Evolutionary conservation across 1,140 invertebrate species (phyloP).

Genomic region (Drosophila lacertosa): DNA sequence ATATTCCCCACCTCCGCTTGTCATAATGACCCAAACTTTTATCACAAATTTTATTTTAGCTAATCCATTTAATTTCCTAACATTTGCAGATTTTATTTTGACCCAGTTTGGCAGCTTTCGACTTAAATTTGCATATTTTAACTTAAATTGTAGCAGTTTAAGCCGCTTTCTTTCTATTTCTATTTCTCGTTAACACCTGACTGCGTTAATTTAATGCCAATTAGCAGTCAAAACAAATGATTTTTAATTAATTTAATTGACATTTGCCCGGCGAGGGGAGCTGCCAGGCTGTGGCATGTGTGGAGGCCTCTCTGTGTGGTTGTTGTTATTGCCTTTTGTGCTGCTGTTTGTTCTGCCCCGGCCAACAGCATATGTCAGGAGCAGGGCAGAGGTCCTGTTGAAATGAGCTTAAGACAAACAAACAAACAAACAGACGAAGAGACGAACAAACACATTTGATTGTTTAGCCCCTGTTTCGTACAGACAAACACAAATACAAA

Average conservation of each 20-base stretch:
- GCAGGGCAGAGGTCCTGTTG: slow-evolving; percentile 3
- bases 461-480: slow-evolving; percentile 51
- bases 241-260: slow-evolving; percentile 74
- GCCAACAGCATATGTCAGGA: slow-evolving; percentile 1
- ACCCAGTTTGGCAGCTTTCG: slow-evolving; percentile 32
- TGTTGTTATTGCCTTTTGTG: not conserved
- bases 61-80: slow-evolving; percentile 11
- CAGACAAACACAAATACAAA: slow-evolving; percentile 24
- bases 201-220: slow-evolving; percentile 57
- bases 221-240: slow-evolving; percentile 56
- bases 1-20: no score
- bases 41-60: not conserved
- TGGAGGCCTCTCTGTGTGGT: slow-evolving; percentile 4
- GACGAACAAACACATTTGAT: slow-evolving; percentile 37
- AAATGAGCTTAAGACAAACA: slow-evolving; percentile 60
- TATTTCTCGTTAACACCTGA: slow-evolving; percentile 37
- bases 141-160: slow-evolving; percentile 2
- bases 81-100: slow-evolving; percentile 21
- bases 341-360: not conserved
- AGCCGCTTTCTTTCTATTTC: not conserved
- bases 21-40: slow-evolving; percentile 2
- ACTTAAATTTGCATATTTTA: slow-evolving; percentile 36
- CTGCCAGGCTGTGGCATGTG: not conserved
- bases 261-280: slow-evolving; percentile 8
- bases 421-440: slow-evolving; percentile 2